phyloP scores from a whole-genome alignment of 2,113 vertebrate genomes.

The Dromaius novaehollandiae region DNA sequence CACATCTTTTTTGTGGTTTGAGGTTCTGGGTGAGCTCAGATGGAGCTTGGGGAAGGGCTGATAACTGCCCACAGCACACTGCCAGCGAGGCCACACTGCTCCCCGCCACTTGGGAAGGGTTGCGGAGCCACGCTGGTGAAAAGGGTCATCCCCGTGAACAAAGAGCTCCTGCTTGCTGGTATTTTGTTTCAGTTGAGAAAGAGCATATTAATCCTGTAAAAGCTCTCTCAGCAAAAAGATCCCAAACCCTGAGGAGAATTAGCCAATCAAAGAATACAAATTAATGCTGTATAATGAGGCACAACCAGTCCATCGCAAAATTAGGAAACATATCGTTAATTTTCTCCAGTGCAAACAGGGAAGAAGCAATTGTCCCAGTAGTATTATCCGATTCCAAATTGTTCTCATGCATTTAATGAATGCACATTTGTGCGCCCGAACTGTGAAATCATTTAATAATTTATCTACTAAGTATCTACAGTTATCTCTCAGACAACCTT shows the following conservation, averaged over 20 bases:
- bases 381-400: neutral
- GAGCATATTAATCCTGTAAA: neutral
- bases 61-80: neutral
- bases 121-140: rapidly evolving
- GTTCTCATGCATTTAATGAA: neutral
- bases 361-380: neutral
- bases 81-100: neutral
- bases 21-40: neutral
- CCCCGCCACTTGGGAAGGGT: neutral
- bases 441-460: neutral
- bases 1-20: neutral
- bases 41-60: neutral
- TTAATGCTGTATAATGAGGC: neutral
- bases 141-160: neutral
- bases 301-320: rapidly evolving
- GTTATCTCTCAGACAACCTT: neutral
- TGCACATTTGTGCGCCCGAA: neutral
- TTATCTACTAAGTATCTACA: neutral
- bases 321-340: neutral
- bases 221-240: neutral
- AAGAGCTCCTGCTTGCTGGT: neutral
- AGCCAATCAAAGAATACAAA: neutral
- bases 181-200: neutral
- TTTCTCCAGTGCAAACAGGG: neutral
- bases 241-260: neutral